These are phyloP conservation scores for Melipona quadrifasciata DNA, from an alignment of 1,140 invertebrate species.

Conservation along the genomic window DNA sequence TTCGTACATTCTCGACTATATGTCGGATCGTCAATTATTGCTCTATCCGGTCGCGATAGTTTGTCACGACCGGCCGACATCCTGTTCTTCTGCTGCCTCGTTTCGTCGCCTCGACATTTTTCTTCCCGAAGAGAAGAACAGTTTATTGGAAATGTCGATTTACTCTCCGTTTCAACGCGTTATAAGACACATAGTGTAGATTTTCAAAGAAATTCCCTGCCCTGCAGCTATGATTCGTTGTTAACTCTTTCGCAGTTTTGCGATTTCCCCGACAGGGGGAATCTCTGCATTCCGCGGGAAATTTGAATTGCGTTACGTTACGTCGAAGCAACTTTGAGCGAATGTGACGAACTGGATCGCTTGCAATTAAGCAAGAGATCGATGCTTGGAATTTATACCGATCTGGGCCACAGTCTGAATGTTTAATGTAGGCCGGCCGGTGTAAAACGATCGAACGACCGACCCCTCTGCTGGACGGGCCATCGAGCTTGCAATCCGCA, in stretches of 20 bases:
- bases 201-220: no score
- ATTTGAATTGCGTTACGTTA: background rate
- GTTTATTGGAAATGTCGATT: no score
- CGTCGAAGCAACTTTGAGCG: background rate
- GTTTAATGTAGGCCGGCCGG: background rate
- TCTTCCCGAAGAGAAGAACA: background rate
- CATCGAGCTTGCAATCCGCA: conserved; percentile 9
- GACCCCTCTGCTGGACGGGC: conserved; percentile 15
- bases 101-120: background rate
- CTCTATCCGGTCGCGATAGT: conserved; percentile 68
- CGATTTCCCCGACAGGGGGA: no score
- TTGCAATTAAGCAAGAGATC: background rate
- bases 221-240: no score
- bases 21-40: conserved; percentile 70
- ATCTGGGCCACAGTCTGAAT: conserved; percentile 23
- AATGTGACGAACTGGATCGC: background rate
- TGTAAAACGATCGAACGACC: conserved; percentile 13
- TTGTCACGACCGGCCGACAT: conserved; percentile 26
- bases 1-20: conserved; percentile 46
- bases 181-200: no score
- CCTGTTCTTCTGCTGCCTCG: conserved; percentile 18
- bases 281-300: no score
- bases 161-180: no score
- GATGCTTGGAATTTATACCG: conserved; percentile 26
- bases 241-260: no score